A percentile compares a stretch with the other conserved stretches of the same genome.
phyloP scores from a whole-genome alignment of 2,888 invertebrate species.

The Acleris sparsana region DNA sequence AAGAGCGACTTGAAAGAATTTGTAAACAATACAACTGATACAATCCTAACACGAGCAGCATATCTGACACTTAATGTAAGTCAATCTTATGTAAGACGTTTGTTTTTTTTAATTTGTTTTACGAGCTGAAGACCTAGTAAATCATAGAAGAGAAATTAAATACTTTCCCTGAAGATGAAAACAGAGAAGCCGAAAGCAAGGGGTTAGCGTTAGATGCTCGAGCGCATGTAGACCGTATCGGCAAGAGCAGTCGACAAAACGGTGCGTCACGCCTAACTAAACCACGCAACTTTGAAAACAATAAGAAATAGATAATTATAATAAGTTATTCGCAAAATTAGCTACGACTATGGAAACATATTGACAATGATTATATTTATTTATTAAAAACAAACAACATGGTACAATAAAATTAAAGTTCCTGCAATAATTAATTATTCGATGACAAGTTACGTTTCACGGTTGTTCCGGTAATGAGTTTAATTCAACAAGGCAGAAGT shows the following conservation, averaged over 20 bases:
- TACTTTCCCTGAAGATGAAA: conserved; percentile 49
- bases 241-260: conserved; percentile 75
- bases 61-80: neutral
- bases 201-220: conserved; percentile 67
- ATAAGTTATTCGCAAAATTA: conserved; percentile 31
- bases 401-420: too few relatives aligned
- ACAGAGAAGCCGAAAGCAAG: conserved; percentile 62
- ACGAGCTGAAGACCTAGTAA: conserved; percentile 19
- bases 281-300: conserved; percentile 67
- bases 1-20: conserved; percentile 40
- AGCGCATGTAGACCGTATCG: conserved; percentile 78
- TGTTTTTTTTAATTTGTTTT: too few relatives aligned
- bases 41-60: neutral
- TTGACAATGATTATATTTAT: too few relatives aligned
- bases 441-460: too few relatives aligned
- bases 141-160: conserved; percentile 28
- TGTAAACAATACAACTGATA: conserved; percentile 35
- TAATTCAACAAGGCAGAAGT: too few relatives aligned
- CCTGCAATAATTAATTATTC: too few relatives aligned
- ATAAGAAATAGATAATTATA: conserved; percentile 42
- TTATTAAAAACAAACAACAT: too few relatives aligned
- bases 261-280: conserved; percentile 75
- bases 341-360: conserved; percentile 29
- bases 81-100: too few relatives aligned
- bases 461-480: too few relatives aligned